Percentiles rank a stretch among this genome's conserved stretches.
phyloP scores from a whole-genome alignment of 2,888 invertebrate species.

The Platycheirus rosarum region DNA sequence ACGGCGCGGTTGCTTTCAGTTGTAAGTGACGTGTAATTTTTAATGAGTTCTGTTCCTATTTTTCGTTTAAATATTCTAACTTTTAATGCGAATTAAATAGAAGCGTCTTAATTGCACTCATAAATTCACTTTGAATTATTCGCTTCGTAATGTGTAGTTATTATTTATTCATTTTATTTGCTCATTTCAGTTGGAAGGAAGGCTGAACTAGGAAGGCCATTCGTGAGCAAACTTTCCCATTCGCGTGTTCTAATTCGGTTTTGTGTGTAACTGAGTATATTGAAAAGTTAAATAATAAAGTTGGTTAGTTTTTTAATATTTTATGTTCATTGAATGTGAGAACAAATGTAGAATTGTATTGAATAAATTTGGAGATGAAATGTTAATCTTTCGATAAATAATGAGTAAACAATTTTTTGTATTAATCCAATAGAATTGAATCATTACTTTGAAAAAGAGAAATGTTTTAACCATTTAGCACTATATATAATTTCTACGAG shows the following conservation, averaged over 20 bases:
- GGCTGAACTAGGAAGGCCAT: background rate
- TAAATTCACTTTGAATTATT: constrained; percentile 11
- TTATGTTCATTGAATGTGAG: too few relatives aligned
- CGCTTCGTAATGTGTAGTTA: background rate
- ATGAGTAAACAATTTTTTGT: too few relatives aligned
- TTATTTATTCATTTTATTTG: constrained; percentile 6
- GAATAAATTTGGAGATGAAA: too few relatives aligned
- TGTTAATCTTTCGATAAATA: too few relatives aligned
- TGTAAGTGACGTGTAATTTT: background rate
- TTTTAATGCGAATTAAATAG: constrained; percentile 5
- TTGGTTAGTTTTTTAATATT: too few relatives aligned
- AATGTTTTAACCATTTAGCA: too few relatives aligned
- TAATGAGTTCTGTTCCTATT: constrained; percentile 2
- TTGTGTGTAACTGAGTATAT: background rate
- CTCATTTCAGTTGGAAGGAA: background rate
- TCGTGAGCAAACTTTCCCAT: background rate
- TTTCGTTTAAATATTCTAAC: background rate
- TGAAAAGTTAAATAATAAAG: background rate
- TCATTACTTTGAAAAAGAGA: too few relatives aligned
- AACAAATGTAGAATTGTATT: too few relatives aligned
- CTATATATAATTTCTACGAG: too few relatives aligned
- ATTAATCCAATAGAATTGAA: too few relatives aligned
- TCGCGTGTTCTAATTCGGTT: background rate
- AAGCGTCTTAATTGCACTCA: background rate
- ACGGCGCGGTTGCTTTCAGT: background rate